These are phyloP conservation scores for Sylvilagus floridanus DNA, from an alignment of 2,797 vertebrate species.

Conservation along the genomic window DNA sequence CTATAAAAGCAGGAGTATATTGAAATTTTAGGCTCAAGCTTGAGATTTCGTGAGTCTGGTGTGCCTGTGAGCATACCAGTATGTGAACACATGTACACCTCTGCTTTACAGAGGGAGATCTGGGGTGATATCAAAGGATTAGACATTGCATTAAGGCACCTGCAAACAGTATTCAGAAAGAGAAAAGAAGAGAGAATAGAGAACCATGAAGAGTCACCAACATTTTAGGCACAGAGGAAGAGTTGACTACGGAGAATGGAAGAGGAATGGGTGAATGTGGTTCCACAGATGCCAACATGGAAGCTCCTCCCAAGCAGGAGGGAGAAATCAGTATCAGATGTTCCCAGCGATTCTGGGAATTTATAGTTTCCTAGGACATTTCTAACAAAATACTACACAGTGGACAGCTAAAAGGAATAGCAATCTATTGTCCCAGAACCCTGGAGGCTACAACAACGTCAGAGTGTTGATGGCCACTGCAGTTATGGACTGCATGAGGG, in stretches of 20 bases:
- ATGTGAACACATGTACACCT: background rate
- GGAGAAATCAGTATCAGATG: background rate
- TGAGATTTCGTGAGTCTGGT: background rate
- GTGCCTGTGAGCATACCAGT: background rate
- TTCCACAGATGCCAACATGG: too few relatives aligned
- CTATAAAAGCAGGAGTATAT: background rate
- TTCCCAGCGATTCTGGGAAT: background rate
- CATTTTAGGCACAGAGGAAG: background rate
- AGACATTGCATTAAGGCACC: background rate
- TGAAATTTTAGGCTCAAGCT: background rate
- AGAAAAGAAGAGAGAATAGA: background rate
- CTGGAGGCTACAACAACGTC: background rate
- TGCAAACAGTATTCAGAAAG: background rate
- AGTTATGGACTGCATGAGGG: background rate
- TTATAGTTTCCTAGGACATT: background rate
- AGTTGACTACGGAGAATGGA: background rate
- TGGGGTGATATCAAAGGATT: accelerated
- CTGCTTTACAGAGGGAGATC: background rate
- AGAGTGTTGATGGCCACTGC: background rate
- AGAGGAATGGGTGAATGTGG: too few relatives aligned
- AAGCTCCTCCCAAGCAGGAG: too few relatives aligned
- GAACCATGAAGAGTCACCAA: background rate
- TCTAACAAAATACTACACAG: background rate
- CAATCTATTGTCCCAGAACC: background rate
- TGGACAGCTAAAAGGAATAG: background rate